phyloP scores from a whole-genome alignment of 2,113 vertebrate species.

The Mohoua ochrocephala region DNA sequence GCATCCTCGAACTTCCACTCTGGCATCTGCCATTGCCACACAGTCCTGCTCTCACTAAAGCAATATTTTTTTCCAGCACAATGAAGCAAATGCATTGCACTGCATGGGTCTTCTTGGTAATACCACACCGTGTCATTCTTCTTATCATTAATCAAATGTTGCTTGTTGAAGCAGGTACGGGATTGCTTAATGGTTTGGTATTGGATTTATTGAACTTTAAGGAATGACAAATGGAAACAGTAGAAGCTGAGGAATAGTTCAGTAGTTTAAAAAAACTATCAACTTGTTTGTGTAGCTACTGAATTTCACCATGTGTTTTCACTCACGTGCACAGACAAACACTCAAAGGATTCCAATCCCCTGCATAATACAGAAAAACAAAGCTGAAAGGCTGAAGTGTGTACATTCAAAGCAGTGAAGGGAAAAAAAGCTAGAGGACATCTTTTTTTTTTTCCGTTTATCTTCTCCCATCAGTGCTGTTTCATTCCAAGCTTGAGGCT shows the following conservation, averaged over 20 bases:
- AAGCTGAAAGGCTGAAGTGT: neutral
- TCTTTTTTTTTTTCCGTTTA: neutral
- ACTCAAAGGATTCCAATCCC: neutral
- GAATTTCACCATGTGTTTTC: neutral
- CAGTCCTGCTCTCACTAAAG: neutral
- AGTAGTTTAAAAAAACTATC: neutral
- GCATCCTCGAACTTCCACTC: neutral
- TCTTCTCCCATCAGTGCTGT: neutral
- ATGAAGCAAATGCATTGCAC: neutral
- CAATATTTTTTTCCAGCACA: neutral
- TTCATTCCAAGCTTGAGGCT: neutral
- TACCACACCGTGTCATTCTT: neutral
- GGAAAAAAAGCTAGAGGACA: neutral
- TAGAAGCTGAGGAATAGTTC: neutral
- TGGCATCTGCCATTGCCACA: neutral
- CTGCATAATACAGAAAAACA: neutral
- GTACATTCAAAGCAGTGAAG: neutral
- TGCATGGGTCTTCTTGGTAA: neutral
- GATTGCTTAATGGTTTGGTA: neutral
- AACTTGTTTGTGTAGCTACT: neutral
- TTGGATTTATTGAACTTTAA: neutral
- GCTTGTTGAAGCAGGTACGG: neutral
- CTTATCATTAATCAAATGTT: neutral
- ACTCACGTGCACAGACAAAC: neutral
- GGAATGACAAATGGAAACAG: neutral